These are phyloP conservation scores for Periparus ater DNA, from an alignment of 2,797 vertebrate species.

Conservation along the genomic window DNA sequence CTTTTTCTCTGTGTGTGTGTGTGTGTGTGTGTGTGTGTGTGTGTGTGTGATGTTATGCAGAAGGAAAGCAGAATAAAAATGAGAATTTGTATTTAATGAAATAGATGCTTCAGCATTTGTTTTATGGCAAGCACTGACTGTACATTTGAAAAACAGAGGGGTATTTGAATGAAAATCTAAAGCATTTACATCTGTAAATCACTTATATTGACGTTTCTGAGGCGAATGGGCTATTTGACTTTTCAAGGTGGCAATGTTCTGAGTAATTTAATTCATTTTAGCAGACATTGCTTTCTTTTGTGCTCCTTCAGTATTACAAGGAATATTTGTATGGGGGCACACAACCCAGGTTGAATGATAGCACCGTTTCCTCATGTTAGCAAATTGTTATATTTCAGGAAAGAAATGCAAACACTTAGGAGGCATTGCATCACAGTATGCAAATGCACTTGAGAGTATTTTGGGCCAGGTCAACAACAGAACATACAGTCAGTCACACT, in stretches of 20 bases:
- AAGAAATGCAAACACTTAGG: neutral
- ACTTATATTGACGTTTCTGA: slow-evolving; percentile 1
- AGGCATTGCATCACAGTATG: neutral
- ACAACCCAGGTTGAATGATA: neutral
- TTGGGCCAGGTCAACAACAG: neutral
- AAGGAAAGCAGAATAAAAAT: neutral
- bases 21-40: no score
- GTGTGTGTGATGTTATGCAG: neutral
- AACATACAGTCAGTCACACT: neutral
- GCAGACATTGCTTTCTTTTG: neutral
- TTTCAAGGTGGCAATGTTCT: neutral
- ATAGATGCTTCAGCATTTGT: neutral
- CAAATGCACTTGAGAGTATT: slow-evolving; percentile 9
- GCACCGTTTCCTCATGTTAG: neutral
- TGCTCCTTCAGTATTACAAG: neutral
- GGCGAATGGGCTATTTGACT: neutral
- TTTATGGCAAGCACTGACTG: neutral
- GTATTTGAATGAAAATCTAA: neutral
- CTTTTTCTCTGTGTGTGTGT: neutral
- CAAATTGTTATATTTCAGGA: neutral
- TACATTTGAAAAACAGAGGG: neutral
- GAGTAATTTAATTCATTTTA: neutral
- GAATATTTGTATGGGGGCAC: neutral
- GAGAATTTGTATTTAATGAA: neutral
- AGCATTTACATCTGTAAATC: neutral